Percentiles rank a stretch among this genome's conserved stretches.
phyloP scores from a whole-genome alignment of 2,113 vertebrate species.

The Lutjanus erythropterus region DNA sequence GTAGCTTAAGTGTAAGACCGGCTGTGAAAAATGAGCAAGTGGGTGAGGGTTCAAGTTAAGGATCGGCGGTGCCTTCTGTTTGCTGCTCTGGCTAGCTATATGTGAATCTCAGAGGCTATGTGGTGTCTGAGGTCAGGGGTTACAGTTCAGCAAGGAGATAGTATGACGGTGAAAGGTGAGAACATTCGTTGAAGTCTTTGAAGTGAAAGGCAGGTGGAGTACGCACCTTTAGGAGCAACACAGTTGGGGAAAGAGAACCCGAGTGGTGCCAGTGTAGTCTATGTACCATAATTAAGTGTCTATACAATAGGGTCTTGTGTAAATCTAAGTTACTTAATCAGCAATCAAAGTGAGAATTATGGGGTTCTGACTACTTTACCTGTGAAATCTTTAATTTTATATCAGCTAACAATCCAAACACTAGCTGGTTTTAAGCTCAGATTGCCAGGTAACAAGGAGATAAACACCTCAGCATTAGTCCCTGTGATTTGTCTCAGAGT shows the following conservation, averaged over 20 bases:
- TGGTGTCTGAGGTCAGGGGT: constrained; percentile 71
- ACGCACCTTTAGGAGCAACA: constrained; percentile 32
- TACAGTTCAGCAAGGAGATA: constrained; percentile 39
- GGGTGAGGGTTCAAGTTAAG: constrained; percentile 60
- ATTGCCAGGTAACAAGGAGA: background rate
- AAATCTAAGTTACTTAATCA: constrained; percentile 39
- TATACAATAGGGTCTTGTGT: constrained; percentile 24
- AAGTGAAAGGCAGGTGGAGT: constrained; percentile 40
- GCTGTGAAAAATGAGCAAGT: constrained; percentile 21
- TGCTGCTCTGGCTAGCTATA: constrained; percentile 50
- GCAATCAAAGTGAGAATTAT: constrained; percentile 16
- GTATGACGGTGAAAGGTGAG: constrained; percentile 39
- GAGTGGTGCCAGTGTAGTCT: background rate
- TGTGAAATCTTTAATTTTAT: constrained; percentile 7
- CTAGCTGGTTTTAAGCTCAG: constrained; percentile 26
- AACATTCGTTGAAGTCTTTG: constrained; percentile 61
- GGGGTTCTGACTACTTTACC: constrained; percentile 21
- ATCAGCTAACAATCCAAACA: constrained; percentile 16
- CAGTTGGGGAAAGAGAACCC: constrained; percentile 9
- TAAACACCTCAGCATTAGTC: constrained; percentile 56
- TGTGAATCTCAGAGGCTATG: constrained; percentile 68
- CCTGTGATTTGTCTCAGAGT: constrained; percentile 86
- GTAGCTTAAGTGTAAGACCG: background rate
- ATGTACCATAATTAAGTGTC: constrained; percentile 17
- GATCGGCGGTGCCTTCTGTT: constrained; percentile 47